These are phyloP conservation scores for Aricia agestis DNA, from an alignment of 1,140 invertebrate species.

Conservation along the genomic window DNA sequence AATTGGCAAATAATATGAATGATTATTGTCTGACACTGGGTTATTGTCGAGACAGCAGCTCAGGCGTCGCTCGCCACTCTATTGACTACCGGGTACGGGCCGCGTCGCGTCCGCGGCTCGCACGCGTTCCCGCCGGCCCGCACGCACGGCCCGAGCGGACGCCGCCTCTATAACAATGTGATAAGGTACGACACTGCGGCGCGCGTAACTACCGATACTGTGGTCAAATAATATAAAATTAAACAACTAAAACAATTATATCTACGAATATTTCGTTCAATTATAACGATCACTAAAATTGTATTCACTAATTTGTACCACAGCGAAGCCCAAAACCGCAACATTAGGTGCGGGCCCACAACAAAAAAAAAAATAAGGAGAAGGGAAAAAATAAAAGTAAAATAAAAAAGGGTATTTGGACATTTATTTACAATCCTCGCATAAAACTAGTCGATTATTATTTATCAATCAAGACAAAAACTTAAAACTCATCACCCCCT, in stretches of 20 bases:
- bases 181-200: constrained; percentile 33
- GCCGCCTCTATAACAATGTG: constrained; percentile 38
- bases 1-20: constrained; percentile 67
- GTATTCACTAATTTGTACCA: constrained; percentile 11
- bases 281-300: constrained; percentile 2
- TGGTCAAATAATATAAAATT: constrained; percentile 19
- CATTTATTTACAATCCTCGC: constrained; percentile 74
- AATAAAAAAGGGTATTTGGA: constrained; percentile 72
- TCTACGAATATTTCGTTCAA: neutral
- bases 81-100: constrained; percentile 56
- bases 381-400: constrained; percentile 62
- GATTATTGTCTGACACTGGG: constrained; percentile 76
- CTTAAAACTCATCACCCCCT: constrained; percentile 52
- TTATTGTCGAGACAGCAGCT: constrained; percentile 75
- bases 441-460: constrained; percentile 68
- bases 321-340: constrained; percentile 18
- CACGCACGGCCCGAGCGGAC: constrained; percentile 31
- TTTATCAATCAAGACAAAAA: constrained; percentile 50
- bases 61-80: constrained; percentile 55
- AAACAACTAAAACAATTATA: constrained; percentile 12
- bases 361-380: constrained; percentile 25
- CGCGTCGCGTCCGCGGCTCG: neutral
- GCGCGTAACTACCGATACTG: constrained; percentile 26
- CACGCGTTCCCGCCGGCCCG: constrained; percentile 23
- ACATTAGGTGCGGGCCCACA: constrained; percentile 30